phyloP scores from a whole-genome alignment of 2,888 invertebrate genomes.

The Xylocampa areola region DNA sequence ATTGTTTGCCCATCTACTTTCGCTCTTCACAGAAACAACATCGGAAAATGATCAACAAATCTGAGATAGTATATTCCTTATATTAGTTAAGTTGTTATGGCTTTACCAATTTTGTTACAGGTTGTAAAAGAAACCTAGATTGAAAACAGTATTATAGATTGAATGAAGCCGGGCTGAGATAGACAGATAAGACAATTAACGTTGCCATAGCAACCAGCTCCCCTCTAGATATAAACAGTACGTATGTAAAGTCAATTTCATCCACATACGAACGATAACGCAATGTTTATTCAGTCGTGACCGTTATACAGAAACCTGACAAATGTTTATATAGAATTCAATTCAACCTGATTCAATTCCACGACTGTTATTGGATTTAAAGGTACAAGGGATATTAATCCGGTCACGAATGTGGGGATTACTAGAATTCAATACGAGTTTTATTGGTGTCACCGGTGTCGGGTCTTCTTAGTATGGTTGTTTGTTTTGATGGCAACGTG shows the following conservation, averaged over 20 bases:
- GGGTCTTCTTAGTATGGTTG: conserved; percentile 16
- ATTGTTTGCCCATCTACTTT: too few relatives aligned
- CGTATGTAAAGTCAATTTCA: conserved; percentile 38
- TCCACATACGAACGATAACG: conserved; percentile 42
- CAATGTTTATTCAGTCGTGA: conserved; percentile 39
- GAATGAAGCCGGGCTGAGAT: neutral
- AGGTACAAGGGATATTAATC: conserved; percentile 51
- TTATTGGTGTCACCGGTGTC: conserved; percentile 39
- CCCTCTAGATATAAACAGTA: neutral
- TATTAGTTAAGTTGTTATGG: too few relatives aligned
- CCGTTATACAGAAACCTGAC: conserved; percentile 57
- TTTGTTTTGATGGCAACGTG: conserved; percentile 32
- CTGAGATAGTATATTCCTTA: too few relatives aligned
- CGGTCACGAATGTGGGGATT: conserved; percentile 45
- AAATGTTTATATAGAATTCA: conserved; percentile 63
- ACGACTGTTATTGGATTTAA: conserved; percentile 67
- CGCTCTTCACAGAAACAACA: too few relatives aligned
- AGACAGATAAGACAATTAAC: neutral
- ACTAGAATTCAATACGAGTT: conserved; percentile 47
- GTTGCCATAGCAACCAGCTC: conserved; percentile 19
- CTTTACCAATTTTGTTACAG: too few relatives aligned
- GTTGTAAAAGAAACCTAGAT: neutral
- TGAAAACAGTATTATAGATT: too few relatives aligned
- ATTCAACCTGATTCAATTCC: conserved; percentile 62
- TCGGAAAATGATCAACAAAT: too few relatives aligned